phyloP scores from a whole-genome alignment of 2,888 invertebrate species.

The Xestia c-nigrum region DNA sequence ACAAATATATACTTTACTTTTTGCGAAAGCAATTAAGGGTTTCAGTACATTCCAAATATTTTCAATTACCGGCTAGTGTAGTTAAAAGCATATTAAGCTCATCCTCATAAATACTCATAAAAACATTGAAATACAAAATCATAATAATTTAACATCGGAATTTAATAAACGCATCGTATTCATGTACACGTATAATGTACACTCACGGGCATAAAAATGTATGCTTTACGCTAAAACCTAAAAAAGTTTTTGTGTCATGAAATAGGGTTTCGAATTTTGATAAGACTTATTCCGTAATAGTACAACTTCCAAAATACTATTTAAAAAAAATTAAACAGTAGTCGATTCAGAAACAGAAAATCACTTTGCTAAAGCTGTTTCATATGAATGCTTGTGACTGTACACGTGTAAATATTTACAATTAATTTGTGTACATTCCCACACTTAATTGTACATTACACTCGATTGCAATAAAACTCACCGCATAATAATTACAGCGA shows the following conservation, averaged over 20 bases:
- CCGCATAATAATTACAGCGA: slow-evolving; percentile 51
- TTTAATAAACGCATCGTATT: slow-evolving; percentile 38
- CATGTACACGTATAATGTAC: slow-evolving; percentile 3
- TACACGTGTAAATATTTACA: slow-evolving; percentile 37
- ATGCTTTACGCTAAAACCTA: not conserved
- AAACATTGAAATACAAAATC: slow-evolving; percentile 16
- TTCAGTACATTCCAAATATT: not conserved
- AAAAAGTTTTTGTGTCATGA: not conserved
- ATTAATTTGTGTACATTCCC: slow-evolving; percentile 40
- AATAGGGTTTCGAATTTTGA: not conserved
- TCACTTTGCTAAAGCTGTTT: no score
- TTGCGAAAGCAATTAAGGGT: not conserved
- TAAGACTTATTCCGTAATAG: not conserved
- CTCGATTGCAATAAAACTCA: slow-evolving; percentile 54
- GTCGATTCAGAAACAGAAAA: no score
- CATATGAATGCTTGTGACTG: not conserved
- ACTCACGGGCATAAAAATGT: not conserved
- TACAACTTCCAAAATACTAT: not conserved
- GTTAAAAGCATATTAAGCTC: slow-evolving; percentile 5
- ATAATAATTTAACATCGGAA: slow-evolving; percentile 18
- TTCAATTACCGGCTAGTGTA: not conserved
- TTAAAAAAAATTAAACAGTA: no score
- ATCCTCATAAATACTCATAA: slow-evolving; percentile 14
- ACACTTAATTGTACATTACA: slow-evolving; percentile 52
- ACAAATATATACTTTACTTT: not conserved